Conservation (phyloP, 2,113 vertebrate genomes). For the Rhynchomys soricoides region DNA sequence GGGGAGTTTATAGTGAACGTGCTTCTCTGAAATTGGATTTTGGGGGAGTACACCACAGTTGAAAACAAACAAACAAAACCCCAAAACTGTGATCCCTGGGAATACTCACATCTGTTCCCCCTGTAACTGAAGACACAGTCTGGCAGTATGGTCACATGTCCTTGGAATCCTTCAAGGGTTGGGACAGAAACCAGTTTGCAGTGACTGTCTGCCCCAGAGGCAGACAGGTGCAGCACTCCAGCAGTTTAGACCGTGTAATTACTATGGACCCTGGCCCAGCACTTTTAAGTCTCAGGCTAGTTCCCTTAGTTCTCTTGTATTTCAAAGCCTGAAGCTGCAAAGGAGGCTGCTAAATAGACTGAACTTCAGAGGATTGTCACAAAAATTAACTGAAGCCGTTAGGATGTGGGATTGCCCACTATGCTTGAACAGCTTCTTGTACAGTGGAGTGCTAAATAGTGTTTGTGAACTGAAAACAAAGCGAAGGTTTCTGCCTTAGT, state of each 20-base stretch:
- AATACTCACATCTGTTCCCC: neutral
- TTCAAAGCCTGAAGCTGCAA: neutral
- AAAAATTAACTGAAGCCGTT: conserved; percentile 1
- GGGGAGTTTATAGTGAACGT: neutral
- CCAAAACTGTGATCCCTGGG: neutral
- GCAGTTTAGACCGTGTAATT: conserved; percentile 16
- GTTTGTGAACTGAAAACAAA: neutral
- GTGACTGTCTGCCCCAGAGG: neutral
- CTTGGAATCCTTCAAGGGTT: neutral
- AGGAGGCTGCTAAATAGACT: conserved; percentile 4
- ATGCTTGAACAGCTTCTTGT: neutral
- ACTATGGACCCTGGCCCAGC: neutral
- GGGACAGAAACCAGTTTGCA: neutral
- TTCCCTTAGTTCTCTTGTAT: neutral
- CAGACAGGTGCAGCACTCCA: neutral
- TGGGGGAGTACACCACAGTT: neutral
- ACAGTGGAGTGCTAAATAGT: neutral
- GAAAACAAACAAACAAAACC: neutral
- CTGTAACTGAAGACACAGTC: conserved; percentile 39
- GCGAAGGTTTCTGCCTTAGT: neutral
- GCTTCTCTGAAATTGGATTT: conserved; percentile 44
- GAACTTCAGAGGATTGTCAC: neutral
- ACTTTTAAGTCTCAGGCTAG: neutral
- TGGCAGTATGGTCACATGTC: neutral
- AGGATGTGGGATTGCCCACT: neutral